Conservation (phyloP, 2,888 invertebrate genomes). For the Keiferia lycopersicella region DNA sequence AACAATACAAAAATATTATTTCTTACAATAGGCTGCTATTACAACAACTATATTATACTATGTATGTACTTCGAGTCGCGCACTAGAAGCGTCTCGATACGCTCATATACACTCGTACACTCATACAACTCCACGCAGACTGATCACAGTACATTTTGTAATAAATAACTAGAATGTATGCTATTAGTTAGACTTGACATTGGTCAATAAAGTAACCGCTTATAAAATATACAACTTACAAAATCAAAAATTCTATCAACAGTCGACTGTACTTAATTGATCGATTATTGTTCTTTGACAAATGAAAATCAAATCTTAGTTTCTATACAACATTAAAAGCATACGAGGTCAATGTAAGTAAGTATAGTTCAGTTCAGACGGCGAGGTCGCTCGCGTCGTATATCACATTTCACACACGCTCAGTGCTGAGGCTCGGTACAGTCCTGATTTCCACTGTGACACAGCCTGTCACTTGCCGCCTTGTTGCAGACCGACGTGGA, state of each 20-base stretch:
- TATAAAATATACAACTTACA: conserved; percentile 73
- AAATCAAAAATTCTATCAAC: conserved; percentile 65
- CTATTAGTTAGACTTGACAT: conserved; percentile 63
- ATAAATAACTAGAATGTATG: conserved; percentile 54
- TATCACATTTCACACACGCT: conserved; percentile 47
- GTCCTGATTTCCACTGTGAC: conserved; percentile 33
- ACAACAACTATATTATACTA: conserved; percentile 55
- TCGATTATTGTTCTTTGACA: conserved; percentile 60
- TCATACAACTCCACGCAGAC: conserved; percentile 39
- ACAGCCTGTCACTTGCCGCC: conserved; percentile 18
- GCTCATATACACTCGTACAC: conserved; percentile 27
- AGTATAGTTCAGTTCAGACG: conserved; percentile 47
- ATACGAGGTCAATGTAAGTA: conserved; percentile 49
- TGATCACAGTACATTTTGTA: conserved; percentile 73
- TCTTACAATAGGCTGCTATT: conserved; percentile 67
- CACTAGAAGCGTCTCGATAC: conserved; percentile 27
- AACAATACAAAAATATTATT: conserved; percentile 78
- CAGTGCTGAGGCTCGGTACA: conserved; percentile 32
- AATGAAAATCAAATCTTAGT: conserved; percentile 54
- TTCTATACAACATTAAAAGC: conserved; percentile 69
- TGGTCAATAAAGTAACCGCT: conserved; percentile 62
- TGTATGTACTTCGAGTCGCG: conserved; percentile 28
- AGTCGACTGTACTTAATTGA: conserved; percentile 55
- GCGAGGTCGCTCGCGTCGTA: conserved; percentile 36
- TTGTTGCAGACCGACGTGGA: conserved; percentile 93